These are phyloP conservation scores for Drosophila lowei DNA, from an alignment of 1,140 invertebrate genomes.

Conservation along the genomic window DNA sequence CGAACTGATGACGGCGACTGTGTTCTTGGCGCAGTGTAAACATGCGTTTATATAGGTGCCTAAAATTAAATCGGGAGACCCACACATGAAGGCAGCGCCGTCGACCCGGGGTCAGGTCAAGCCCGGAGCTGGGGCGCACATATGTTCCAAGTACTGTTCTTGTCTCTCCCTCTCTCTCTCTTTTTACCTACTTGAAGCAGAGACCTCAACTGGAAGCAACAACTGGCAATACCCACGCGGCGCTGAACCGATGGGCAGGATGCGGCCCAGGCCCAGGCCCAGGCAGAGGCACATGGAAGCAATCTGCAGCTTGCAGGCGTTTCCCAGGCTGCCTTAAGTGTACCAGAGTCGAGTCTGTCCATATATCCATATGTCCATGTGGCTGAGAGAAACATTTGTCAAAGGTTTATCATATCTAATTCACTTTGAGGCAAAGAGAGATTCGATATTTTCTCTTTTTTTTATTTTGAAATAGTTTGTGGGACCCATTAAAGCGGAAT, in stretches of 20 bases:
- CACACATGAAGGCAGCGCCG: conserved; percentile 73
- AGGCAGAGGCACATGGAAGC: conserved; percentile 64
- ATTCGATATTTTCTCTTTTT: not conserved
- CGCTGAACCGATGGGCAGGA: conserved; percentile 45
- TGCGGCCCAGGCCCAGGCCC: conserved; percentile 15
- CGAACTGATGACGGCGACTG: conserved; percentile 66
- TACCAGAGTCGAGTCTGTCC: conserved; percentile 32
- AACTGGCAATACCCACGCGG: conserved; percentile 70
- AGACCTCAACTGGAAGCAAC: conserved; percentile 20
- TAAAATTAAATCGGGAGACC: conserved; percentile 73
- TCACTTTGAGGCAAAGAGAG: not conserved
- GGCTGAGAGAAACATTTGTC: conserved; percentile 14
- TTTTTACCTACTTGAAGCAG: conserved; percentile 78
- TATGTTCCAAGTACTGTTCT: conserved; percentile 44
- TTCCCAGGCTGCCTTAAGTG: conserved; percentile 72
- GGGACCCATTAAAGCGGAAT: not conserved
- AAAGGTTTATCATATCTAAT: conserved; percentile 38
- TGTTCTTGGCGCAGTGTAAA: conserved; percentile 67
- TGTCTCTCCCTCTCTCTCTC: conserved; percentile 4
- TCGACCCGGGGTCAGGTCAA: conserved; percentile 68
- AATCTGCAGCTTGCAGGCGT: conserved; percentile 72
- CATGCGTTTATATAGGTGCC: conserved; percentile 78
- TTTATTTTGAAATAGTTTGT: not conserved
- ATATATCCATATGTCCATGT: conserved; percentile 23
- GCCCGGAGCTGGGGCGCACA: conserved; percentile 54